phyloP scores from a whole-genome alignment of 2,113 vertebrate species.

The Malaclemys terrapin region DNA sequence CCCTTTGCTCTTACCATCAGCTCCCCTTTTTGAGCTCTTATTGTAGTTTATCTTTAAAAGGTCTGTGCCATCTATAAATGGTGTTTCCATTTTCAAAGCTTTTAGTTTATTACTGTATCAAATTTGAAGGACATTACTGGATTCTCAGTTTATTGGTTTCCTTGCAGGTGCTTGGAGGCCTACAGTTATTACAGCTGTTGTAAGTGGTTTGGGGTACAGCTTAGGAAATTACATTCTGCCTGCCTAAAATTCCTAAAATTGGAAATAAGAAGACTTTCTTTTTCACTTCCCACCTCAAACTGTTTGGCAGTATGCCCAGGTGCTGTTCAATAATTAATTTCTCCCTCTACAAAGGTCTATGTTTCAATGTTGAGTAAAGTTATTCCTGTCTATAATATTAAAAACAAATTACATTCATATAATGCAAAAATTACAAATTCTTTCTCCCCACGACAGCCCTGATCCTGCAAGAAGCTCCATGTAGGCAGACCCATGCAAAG shows the following conservation, averaged over 20 bases:
- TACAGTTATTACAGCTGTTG: not conserved
- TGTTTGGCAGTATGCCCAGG: not conserved
- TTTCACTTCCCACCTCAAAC: not conserved
- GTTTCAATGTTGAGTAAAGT: not conserved
- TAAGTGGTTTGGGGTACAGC: not conserved
- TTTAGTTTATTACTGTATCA: not conserved
- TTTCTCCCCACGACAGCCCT: not conserved
- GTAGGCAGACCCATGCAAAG: not conserved
- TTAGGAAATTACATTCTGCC: not conserved
- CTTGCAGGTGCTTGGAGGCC: not conserved
- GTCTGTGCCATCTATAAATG: not conserved
- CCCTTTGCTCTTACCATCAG: not conserved
- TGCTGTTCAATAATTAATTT: not conserved
- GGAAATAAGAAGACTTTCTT: not conserved
- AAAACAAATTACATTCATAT: not conserved
- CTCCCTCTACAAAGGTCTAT: not conserved
- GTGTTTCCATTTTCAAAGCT: not conserved
- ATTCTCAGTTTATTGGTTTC: not conserved
- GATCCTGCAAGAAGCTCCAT: not conserved
- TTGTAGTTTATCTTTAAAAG: not conserved
- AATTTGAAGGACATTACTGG: not conserved
- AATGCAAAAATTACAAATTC: not conserved
- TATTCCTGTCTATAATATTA: not conserved
- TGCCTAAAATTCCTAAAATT: not conserved
- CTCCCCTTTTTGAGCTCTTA: not conserved